Conservation (phyloP, 2,797 vertebrate species). For the Eospalax fontanierii region DNA sequence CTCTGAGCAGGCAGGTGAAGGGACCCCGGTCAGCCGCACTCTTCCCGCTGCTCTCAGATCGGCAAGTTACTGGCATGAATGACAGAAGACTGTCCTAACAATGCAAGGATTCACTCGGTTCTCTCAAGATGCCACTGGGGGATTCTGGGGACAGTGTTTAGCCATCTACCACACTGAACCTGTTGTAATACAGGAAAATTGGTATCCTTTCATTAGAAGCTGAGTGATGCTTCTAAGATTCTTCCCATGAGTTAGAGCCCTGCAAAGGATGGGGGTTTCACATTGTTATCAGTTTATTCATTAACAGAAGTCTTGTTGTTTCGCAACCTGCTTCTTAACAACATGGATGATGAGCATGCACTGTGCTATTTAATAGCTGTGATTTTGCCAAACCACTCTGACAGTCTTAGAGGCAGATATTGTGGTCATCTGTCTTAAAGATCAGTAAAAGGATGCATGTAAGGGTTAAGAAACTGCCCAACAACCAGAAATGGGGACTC, state of each 20-base stretch:
- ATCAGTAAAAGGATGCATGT: background rate
- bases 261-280: background rate
- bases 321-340: background rate
- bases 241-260: background rate
- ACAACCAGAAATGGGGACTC: background rate
- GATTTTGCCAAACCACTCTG: background rate
- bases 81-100: no score
- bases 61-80: background rate
- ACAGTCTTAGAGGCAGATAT: background rate
- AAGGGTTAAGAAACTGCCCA: background rate
- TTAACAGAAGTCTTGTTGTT: background rate
- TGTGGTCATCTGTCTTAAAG: background rate
- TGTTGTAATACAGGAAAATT: background rate
- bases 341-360: background rate
- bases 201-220: background rate
- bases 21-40: background rate
- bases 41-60: background rate
- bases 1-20: background rate
- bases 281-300: background rate
- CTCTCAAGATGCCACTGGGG: background rate
- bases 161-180: background rate
- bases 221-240: background rate
- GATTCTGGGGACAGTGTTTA: background rate
- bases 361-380: no score
- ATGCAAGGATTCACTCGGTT: background rate